Conservation (phyloP, 2,888 invertebrate genomes). For the Leucophenga montana region DNA sequence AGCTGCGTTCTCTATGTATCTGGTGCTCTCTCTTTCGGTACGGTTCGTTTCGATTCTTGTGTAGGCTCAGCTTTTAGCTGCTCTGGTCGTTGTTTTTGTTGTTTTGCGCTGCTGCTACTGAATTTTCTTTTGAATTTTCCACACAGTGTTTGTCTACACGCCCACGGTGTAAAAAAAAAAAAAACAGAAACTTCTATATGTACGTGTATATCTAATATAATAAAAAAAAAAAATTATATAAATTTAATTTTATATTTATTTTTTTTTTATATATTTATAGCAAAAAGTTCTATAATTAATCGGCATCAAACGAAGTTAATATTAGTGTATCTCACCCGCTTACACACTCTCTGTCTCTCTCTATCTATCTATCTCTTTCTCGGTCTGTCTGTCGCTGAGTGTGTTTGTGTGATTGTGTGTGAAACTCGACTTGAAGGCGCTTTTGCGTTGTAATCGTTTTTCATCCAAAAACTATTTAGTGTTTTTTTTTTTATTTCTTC, state of each 20-base stretch:
- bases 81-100: constrained; percentile 43
- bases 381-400: constrained; percentile 1
- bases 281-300: neutral
- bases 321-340: no score
- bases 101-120: constrained; percentile 46
- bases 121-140: constrained; percentile 49
- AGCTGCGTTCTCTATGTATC: constrained; percentile 1
- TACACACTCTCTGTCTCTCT: no score
- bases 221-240: neutral
- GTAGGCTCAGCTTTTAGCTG: constrained; percentile 19
- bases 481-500: neutral
- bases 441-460: constrained; percentile 28
- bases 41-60: neutral
- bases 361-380: neutral
- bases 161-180: constrained; percentile 49
- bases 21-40: neutral
- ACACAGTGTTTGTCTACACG: constrained; percentile 64
- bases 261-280: constrained; percentile 17
- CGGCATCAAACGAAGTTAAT: neutral
- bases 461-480: neutral
- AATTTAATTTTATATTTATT: neutral
- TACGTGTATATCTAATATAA: neutral
- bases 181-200: neutral
- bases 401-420: neutral
- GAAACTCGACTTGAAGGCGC: constrained; percentile 5